Conservation (phyloP, 2,888 invertebrate genomes). For the Polymixis flavicincta region DNA sequence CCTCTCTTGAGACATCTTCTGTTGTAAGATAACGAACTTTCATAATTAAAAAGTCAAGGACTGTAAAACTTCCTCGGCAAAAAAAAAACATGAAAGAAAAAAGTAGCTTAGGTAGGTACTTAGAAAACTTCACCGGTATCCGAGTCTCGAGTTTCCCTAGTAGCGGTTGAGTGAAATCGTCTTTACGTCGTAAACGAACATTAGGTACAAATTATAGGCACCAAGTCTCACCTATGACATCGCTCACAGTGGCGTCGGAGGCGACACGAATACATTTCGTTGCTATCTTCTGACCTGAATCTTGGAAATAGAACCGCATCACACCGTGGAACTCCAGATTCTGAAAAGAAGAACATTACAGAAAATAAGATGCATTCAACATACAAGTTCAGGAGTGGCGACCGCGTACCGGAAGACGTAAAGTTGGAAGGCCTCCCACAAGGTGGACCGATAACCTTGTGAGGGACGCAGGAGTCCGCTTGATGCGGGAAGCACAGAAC, state of each 20-base stretch:
- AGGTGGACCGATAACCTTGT: too few relatives aligned
- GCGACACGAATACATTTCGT: constrained; percentile 99
- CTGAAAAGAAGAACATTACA: constrained; percentile 89
- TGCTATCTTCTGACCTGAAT: constrained; percentile 99
- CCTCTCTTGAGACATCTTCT: background rate
- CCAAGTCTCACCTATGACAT: constrained; percentile 94
- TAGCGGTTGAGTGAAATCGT: constrained; percentile 41
- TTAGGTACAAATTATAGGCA: constrained; percentile 30
- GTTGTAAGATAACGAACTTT: constrained; percentile 12
- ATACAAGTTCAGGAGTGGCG: too few relatives aligned
- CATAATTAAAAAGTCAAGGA: constrained; percentile 22
- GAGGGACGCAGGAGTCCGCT: too few relatives aligned
- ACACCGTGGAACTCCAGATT: constrained; percentile 99
- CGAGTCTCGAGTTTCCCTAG: constrained; percentile 11
- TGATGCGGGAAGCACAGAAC: too few relatives aligned
- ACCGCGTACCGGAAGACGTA: too few relatives aligned
- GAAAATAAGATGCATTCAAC: constrained; percentile 4
- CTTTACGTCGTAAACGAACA: constrained; percentile 36
- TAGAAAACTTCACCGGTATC: constrained; percentile 9
- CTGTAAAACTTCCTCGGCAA: background rate
- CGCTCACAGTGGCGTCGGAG: constrained; percentile 98
- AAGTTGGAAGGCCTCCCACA: too few relatives aligned
- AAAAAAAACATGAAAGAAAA: constrained; percentile 2
- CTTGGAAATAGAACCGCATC: constrained; percentile 99
- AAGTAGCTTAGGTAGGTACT: background rate